Evolutionary conservation across 1,140 invertebrate species (phyloP).

Genomic region (Cydia amplana): DNA sequence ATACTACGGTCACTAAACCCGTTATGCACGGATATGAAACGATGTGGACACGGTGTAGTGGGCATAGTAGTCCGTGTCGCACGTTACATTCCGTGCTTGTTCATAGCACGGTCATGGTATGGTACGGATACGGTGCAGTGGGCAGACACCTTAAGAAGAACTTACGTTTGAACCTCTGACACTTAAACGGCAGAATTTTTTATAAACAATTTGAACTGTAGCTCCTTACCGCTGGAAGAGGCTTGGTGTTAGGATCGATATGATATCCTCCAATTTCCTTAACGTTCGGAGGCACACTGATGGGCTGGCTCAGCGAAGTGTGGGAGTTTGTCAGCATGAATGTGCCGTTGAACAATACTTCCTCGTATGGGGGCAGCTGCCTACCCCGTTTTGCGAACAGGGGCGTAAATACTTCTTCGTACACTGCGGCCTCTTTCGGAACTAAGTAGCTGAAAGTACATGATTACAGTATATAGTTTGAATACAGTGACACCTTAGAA

Average conservation of each 20-base stretch:
- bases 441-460: neutral
- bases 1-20: too few relatives aligned
- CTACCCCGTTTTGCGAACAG: neutral
- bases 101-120: too few relatives aligned
- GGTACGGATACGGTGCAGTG: too few relatives aligned
- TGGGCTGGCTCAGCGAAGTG: constrained; percentile 40
- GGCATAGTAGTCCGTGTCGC: too few relatives aligned
- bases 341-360: constrained; percentile 44
- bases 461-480: constrained; percentile 29
- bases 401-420: neutral
- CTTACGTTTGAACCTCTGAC: too few relatives aligned
- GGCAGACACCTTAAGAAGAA: too few relatives aligned
- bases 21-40: too few relatives aligned
- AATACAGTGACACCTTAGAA: too few relatives aligned
- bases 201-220: neutral
- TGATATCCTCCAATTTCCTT: constrained; percentile 52
- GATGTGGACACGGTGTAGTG: too few relatives aligned
- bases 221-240: constrained; percentile 45
- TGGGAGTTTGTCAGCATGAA: constrained; percentile 52
- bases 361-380: neutral
- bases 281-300: constrained; percentile 45
- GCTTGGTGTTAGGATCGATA: constrained; percentile 43
- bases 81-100: too few relatives aligned
- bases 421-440: neutral
- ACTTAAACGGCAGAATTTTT: too few relatives aligned